Base-by-base conservation (phyloP, 2,888 invertebrate genomes). In the Synergus laeviventris region DNA sequence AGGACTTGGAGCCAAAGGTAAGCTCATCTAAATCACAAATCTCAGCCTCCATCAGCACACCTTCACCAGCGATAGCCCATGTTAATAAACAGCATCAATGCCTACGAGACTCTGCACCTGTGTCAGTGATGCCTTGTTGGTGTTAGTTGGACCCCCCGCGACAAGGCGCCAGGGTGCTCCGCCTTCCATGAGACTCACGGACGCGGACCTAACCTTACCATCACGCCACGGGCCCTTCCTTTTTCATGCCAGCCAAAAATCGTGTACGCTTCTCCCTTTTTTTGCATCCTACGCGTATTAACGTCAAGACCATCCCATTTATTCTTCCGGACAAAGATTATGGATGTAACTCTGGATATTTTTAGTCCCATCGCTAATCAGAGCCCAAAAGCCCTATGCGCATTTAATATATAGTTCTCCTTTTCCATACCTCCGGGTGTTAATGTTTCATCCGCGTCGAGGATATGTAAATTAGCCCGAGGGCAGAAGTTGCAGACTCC, bases 21-120 rank as follows among this genome's bases (percentile, higher is more conserved):
- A 84, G 83, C 90, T 90, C 90, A 91, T 91, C 90, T 90, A 89
- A 90, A 90, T 90, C 89, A 89, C 90, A 89, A 91, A 90, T 90
- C 89, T 87, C 84, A 83, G 82, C 80, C 85, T 85, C 84, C 84
- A 88, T 87, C 88, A 86, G 85, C 86, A 87, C 88, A 87, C 87
- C 88, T 87, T 86, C 85, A n/a, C n/a, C n/a, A 85, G 85, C 86
- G 84, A 86, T 86, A 84, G 84, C 81, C 83, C 82, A 77, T 79
- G 88, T 87, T 87, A 87, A 87, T 87, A 87, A 85, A 83, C 84
- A 79, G 81, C 75, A 59, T 54, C 36, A 66, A 75, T 70, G 61
- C 36, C 76, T 76, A 60, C 76, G 75, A 76, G 81, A 60, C 74
- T 74, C 76, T 76, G 79, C 81, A 84, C 82, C 84, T 85, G 84